Evolutionary conservation across 2,888 invertebrate genomes (phyloP).

Genomic region (Coelopa pilipes): DNA sequence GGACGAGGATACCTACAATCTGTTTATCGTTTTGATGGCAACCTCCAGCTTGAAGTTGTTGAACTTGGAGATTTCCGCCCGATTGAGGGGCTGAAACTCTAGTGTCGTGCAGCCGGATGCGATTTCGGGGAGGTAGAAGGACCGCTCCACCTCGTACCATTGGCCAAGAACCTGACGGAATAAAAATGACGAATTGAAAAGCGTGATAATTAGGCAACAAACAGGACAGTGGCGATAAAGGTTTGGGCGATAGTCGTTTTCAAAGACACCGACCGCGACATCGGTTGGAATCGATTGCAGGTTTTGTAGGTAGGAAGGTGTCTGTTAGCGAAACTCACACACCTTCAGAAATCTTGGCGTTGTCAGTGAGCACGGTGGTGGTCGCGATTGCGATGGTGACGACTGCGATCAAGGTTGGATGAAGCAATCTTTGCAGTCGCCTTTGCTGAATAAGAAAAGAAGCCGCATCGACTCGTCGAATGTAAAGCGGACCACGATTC

Average conservation of each 20-base stretch:
- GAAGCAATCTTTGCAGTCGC: neutral
- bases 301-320: no score
- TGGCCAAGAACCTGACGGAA: conserved; percentile 70
- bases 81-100: conserved; percentile 68
- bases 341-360: no score
- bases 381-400: neutral
- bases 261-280: no score
- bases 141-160: conserved; percentile 82
- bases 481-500: neutral
- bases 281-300: no score
- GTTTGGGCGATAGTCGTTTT: no score
- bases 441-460: conserved; percentile 2
- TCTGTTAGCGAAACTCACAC: no score
- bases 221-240: no score
- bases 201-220: no score
- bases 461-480: neutral
- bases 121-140: conserved; percentile 80
- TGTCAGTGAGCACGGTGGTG: no score
- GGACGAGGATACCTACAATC: conserved; percentile 70
- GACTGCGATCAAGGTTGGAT: conserved; percentile 6
- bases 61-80: conserved; percentile 56
- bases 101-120: conserved; percentile 77
- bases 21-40: conserved; percentile 73
- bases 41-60: conserved; percentile 73
- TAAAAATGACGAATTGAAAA: neutral